phyloP scores from a whole-genome alignment of 2,113 vertebrate genomes.

The Montifringilla adamsi region DNA sequence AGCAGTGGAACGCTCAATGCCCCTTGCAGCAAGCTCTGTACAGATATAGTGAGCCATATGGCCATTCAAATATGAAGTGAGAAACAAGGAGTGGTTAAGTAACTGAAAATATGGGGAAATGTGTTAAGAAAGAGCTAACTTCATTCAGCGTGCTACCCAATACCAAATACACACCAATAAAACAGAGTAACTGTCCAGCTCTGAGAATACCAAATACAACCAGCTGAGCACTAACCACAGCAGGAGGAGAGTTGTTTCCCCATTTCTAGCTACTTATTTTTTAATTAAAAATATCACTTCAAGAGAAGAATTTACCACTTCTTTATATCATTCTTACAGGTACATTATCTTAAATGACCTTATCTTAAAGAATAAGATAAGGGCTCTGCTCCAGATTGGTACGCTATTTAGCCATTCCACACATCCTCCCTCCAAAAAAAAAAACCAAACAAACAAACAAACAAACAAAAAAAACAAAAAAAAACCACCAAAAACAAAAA shows the following conservation, averaged over 20 bases:
- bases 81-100: not conserved
- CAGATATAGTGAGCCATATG: not conserved
- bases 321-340: not conserved
- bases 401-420: not conserved
- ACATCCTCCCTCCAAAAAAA: not conserved
- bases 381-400: not conserved
- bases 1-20: not conserved
- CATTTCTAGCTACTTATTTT: not conserved
- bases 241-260: not conserved
- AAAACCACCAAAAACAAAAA: not conserved
- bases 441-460: too few species aligned
- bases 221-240: not conserved
- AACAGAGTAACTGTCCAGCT: not conserved
- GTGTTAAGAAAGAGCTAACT: not conserved
- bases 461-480: not conserved
- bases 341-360: not conserved
- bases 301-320: not conserved
- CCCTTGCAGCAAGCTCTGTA: not conserved
- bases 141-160: not conserved
- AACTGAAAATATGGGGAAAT: not conserved
- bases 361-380: not conserved
- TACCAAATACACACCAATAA: not conserved
- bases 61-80: not conserved
- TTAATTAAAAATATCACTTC: not conserved
- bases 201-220: not conserved